A percentile compares a stretch with the other conserved stretches of the same genome.
Conservation (phyloP, 1,140 invertebrate species). For the Lasaia peninsularis region DNA sequence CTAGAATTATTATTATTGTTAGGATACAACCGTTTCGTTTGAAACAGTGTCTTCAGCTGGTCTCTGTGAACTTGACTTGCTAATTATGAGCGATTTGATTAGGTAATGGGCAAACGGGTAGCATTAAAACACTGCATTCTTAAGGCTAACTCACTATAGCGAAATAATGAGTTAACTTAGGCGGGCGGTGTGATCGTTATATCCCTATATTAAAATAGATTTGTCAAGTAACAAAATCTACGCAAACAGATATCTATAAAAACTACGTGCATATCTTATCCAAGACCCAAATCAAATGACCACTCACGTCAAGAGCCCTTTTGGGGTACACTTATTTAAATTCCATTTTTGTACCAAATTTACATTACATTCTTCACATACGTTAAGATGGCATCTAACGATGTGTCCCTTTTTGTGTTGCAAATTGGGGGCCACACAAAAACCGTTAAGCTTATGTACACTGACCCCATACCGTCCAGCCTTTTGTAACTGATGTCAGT, state of each 20-base stretch:
- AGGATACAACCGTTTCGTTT: no score
- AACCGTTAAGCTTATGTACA: constrained; percentile 65
- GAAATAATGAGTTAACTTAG: no score
- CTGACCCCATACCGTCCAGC: constrained; percentile 67
- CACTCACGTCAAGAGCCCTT: constrained; percentile 53
- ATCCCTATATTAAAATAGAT: no score
- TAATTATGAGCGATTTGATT: no score
- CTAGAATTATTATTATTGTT: no score
- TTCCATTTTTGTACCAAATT: constrained; percentile 71
- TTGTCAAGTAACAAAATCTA: no score
- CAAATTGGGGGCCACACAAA: constrained; percentile 74
- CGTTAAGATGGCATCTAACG: constrained; percentile 60
- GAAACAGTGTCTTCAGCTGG: no score
- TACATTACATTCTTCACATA: constrained; percentile 62
- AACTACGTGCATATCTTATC: background rate
- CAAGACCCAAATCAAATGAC: constrained; percentile 55
- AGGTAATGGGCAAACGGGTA: no score
- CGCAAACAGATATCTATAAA: background rate
- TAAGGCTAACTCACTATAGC: no score
- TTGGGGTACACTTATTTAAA: constrained; percentile 66
- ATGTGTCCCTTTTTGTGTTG: constrained; percentile 64
- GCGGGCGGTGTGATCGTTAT: no score
- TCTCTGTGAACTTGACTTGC: no score
- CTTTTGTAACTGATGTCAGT: constrained; percentile 45
- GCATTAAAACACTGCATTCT: no score